phyloP scores from a whole-genome alignment of 2,113 vertebrate species.

The Danionella cerebrum region DNA sequence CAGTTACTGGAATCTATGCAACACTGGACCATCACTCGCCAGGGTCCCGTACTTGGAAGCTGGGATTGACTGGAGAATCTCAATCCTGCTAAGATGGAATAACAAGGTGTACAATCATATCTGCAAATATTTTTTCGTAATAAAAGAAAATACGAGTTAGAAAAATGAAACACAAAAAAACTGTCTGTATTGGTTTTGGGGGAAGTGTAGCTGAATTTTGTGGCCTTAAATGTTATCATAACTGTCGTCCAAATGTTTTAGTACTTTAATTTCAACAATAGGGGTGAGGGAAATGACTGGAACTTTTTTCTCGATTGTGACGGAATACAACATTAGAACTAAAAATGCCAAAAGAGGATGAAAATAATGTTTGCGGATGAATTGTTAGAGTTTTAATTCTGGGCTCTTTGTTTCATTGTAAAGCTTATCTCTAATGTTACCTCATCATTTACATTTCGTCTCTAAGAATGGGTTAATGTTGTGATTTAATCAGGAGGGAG shows the following conservation, averaged over 20 bases:
- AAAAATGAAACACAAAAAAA: slow-evolving; percentile 12
- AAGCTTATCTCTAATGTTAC: not conserved
- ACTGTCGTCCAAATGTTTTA: slow-evolving; percentile 5
- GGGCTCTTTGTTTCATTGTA: not conserved
- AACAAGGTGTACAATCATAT: slow-evolving; percentile 30
- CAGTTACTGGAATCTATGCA: slow-evolving; percentile 69
- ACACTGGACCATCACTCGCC: slow-evolving; percentile 45
- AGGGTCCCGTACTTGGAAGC: slow-evolving; percentile 4
- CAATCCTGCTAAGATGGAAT: slow-evolving; percentile 33
- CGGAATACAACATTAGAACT: slow-evolving; percentile 10
- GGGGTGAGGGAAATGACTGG: slow-evolving; percentile 10
- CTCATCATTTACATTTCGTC: not conserved
- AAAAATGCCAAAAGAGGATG: slow-evolving; percentile 18
- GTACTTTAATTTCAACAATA: not conserved
- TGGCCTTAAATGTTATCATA: slow-evolving; percentile 57
- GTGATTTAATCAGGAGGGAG: not conserved
- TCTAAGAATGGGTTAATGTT: not conserved
- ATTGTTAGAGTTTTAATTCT: slow-evolving; percentile 9
- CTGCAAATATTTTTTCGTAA: slow-evolving; percentile 48
- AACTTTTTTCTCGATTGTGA: slow-evolving; percentile 21
- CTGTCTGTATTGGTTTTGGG: slow-evolving; percentile 29
- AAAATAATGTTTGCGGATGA: not conserved
- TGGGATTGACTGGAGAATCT: slow-evolving; percentile 18
- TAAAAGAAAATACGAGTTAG: slow-evolving; percentile 8
- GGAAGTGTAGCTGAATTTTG: slow-evolving; percentile 47